Conservation (phyloP, 2,113 vertebrate genomes). For the Procapra przewalskii region DNA sequence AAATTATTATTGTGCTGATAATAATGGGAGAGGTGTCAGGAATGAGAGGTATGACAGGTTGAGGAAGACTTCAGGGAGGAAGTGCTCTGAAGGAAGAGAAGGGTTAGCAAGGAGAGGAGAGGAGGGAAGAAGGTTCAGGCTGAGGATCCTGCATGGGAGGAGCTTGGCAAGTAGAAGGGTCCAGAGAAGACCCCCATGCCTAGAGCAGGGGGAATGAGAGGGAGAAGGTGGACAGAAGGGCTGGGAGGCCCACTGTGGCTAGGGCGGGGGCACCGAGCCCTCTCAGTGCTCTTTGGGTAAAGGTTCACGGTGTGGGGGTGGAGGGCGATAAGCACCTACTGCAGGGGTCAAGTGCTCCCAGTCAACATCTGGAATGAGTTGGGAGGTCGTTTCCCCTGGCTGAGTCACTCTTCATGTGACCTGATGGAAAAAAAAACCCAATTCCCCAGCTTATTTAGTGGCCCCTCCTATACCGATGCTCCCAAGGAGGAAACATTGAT, state of each 20-base stretch:
- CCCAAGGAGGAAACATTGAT: conserved; percentile 72
- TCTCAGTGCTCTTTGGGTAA: neutral
- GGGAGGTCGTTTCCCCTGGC: neutral
- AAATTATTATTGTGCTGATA: neutral
- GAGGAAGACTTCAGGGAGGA: neutral
- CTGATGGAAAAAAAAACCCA: conserved; percentile 42
- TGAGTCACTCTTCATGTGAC: conserved; percentile 12
- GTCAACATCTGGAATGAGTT: neutral
- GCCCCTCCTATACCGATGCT: conserved; percentile 61
- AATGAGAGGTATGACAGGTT: neutral
- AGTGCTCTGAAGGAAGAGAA: neutral
- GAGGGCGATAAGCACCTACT: neutral
- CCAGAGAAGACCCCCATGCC: neutral
- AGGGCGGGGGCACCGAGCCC: neutral
- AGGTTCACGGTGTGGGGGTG: neutral
- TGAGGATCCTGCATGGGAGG: neutral
- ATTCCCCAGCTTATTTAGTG: conserved; percentile 68
- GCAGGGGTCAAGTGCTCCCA: neutral
- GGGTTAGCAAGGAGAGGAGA: neutral
- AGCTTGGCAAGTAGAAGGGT: neutral
- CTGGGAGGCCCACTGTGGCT: neutral
- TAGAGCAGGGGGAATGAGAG: neutral
- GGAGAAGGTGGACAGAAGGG: neutral
- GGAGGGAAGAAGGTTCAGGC: neutral
- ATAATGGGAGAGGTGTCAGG: neutral